Percentiles rank a stretch among this genome's conserved stretches.
These are phyloP conservation scores for Halotydeus destructor DNA, from an alignment of 1,140 invertebrate genomes.

Conservation along the genomic window DNA sequence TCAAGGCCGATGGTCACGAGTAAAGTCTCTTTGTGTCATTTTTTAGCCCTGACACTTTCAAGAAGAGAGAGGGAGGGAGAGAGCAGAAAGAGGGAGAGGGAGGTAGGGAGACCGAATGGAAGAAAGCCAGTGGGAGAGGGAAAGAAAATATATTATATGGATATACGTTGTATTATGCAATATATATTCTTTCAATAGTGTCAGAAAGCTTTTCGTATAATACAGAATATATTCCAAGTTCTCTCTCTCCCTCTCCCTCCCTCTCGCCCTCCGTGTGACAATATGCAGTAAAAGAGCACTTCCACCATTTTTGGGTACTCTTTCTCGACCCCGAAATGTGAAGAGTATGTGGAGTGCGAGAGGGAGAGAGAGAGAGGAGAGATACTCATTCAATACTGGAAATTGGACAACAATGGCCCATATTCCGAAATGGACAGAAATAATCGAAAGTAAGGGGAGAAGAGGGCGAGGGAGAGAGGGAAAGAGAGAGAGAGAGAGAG, in stretches of 20 bases:
- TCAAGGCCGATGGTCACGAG: not conserved
- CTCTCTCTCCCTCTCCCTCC: too few relatives aligned
- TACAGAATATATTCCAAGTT: too few relatives aligned
- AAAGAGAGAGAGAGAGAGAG: constrained; percentile 1
- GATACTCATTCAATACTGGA: not conserved
- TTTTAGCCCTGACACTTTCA: not conserved
- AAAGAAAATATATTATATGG: too few relatives aligned
- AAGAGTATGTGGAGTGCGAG: not conserved
- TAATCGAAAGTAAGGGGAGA: not conserved
- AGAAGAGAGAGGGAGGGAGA: not conserved
- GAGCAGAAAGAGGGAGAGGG: not conserved
- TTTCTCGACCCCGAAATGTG: too few relatives aligned
- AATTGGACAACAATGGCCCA: not conserved
- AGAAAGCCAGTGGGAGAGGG: too few relatives aligned
- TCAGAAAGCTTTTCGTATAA: too few relatives aligned
- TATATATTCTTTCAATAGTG: too few relatives aligned
- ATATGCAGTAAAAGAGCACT: too few relatives aligned
- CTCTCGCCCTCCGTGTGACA: too few relatives aligned
- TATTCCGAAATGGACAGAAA: not conserved
- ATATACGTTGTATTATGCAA: too few relatives aligned
- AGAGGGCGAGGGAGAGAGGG: not conserved
- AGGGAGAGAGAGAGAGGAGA: not conserved
- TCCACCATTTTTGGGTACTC: too few relatives aligned
- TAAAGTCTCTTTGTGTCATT: not conserved
- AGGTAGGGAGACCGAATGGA: too few relatives aligned